Base-by-base conservation (phyloP, 92 coral and sea anemone genomes). In the Galaxea fascicularis region DNA sequence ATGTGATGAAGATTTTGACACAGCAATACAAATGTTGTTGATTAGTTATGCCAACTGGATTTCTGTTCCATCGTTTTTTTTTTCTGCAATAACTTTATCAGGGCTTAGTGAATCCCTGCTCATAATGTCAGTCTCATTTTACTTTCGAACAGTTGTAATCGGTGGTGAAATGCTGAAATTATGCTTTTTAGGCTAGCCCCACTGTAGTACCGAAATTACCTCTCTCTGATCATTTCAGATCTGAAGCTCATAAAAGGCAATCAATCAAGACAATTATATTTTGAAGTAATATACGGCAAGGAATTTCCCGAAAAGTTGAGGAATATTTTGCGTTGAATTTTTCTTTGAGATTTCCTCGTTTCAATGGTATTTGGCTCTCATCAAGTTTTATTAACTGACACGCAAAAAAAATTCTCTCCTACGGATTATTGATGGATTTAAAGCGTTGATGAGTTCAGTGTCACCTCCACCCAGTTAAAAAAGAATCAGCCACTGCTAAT, bases 401-500 rank as follows among this genome's bases (percentile, higher is more conserved):
- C 71, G 35, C 25, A 53, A n/a, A 28, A 10, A 35, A 75, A 56
- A 46, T 41, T 77, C 70, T 77, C 82, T 63, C 70, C 72, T 64
- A 64, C 71, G 71, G 82, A 41, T 60, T 77, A 77, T 11, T 77
- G 82, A 77, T 77, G 82, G 82, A 64, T 77, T 77, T 77, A 63
- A 77, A 62, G 82, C 82, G 82, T 60, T 77, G 82, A 77, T 60
- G 25, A 41, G 46, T 30, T 17, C 44, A 15, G 39, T 77, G 44
- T 62, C 71, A 64, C 67, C 71, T 39, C 79, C 71, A 20, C 17
- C 47, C 35, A 21, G 58, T 72, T 22, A 46, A 16, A 72, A 21
- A 18, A 49, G 49, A 29, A 27, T 65, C 20, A 73, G 54, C 53
- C 15, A 12, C 44, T 71, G 16, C 35, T 49, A 68, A 25, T 47